Base-by-base conservation (phyloP, 2,797 vertebrate species). In the Coilia nasus region DNA sequence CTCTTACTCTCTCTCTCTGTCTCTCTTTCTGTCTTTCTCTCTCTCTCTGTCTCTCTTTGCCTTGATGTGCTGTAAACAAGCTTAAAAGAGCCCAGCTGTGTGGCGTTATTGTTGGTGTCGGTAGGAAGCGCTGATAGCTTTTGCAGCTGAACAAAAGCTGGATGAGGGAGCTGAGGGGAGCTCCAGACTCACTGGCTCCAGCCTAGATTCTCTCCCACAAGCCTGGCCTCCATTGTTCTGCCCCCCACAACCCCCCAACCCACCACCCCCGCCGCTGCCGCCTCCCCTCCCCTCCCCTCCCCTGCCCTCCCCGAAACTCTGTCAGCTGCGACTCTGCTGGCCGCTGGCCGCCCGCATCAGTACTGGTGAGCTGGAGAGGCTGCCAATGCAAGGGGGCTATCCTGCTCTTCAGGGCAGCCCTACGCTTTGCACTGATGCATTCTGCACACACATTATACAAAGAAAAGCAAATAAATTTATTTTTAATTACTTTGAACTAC, bases 51-150 rank as follows among this genome's bases (percentile, higher is more conserved):
- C 82, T 84, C 83, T 90, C 89, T 89, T 93, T 83, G 93, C 95
- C 95, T 95, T 96, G 94, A 96, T 96, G 95, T 95, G 96, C 95
- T 94, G 96, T 95, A 96, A 96, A 96, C 96, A 96, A 95, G 95
- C 95, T 96, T 94, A 95, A 95, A 95, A 95, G 95, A 93, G 95
- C 95, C 96, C 96, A 96, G 96, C 96, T 96, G 96, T 96, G 95
- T 94, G 93, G 95, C 95, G 96, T 96, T 96, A 96, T 96, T 96
- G 96, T 96, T 96, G 95, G 94, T 95, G 96, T 96, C 95, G 95
- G 95, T 96, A 96, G 96, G 96, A 96, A 96, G 95, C 95, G 95
- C 95, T 96, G 95, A 96, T 96, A 96, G 96, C 95, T 96, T 96
- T 96, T 94, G 96, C 95, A 96, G 96, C 95, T 95, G 96, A 96